Percentiles rank a stretch among this genome's conserved stretches.
Evolutionary conservation across 1,140 invertebrate genomes (phyloP).

Genomic region (Vanessa tameamea): DNA sequence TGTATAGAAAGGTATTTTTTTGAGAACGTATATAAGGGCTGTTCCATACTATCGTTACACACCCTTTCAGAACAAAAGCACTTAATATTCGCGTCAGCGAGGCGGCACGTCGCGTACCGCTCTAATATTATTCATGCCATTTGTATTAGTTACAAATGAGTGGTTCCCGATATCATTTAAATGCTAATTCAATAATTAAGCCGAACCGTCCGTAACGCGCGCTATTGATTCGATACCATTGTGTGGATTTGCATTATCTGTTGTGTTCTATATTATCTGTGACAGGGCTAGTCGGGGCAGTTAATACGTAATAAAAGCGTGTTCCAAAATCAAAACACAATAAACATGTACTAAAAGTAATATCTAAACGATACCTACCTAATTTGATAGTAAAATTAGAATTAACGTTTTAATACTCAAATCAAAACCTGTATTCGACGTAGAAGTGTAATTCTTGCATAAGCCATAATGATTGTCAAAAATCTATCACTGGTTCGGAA

Average conservation of each 20-base stretch:
- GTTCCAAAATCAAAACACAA: neutral
- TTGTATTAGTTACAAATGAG: slow-evolving; percentile 82
- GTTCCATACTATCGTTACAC: slow-evolving; percentile 10
- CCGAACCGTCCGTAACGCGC: slow-evolving; percentile 63
- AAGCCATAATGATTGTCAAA: no score
- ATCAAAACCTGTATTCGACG: no score
- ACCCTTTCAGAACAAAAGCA: slow-evolving; percentile 43
- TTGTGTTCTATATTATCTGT: slow-evolving; percentile 27
- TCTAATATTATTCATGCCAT: slow-evolving; percentile 79
- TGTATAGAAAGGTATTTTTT: neutral
- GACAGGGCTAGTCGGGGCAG: neutral
- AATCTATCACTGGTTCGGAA: no score
- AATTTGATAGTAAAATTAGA: no score
- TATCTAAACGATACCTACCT: no score
- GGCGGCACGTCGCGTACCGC: slow-evolving; percentile 46
- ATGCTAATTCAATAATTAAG: slow-evolving; percentile 82
- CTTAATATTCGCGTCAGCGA: slow-evolving; percentile 65
- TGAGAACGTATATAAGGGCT: neutral
- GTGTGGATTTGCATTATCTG: slow-evolving; percentile 53
- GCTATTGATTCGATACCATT: slow-evolving; percentile 53
- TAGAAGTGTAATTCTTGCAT: no score
- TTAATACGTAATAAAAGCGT: neutral
- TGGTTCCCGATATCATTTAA: slow-evolving; percentile 81
- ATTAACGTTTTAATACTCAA: no score
- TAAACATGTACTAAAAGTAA: neutral